Base-by-base conservation (phyloP, 2,113 vertebrate genomes). In the Hyaena hyaena region DNA sequence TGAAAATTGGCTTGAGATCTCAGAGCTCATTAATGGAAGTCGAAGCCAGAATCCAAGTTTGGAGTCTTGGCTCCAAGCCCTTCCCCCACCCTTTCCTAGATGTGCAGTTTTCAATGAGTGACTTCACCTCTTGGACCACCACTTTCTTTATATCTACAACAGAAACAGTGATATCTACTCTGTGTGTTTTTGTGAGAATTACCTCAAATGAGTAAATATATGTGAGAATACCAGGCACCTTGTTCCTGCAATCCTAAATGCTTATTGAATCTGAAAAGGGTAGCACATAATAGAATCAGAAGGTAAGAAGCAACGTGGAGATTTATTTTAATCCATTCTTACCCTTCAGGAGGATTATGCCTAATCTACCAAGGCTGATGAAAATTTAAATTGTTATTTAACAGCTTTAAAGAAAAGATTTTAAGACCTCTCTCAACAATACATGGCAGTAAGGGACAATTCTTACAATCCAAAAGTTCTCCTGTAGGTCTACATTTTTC, bases 251-350 rank as follows among this genome's bases (percentile, higher is more conserved):
- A 90, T 65, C 69, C 86, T 82, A 93, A 82, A 71, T 77, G 15
- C 79, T 83, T 61, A 12, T 2, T 79, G 79, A 76, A 15, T 88
- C 33, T 73, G 39, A 89, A 97, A 96, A 66, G 61, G 9, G 21
- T 31, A 33, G 6, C 12, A 84, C 31, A 21, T 79, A 96, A 93
- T 28, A 84, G 26, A 93, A 65, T 58, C 8, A 85, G 66, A 90
- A 80, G 68, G 24, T 39, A 73, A 90, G 33, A 73, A 69, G 31
- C n/a, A 86, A 79, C 19, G 31, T 85, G 82, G 69, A 95, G 58
- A 90, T 92, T 93, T 92, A 90, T 92, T 71, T 97, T 80, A 90
- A 89, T 77, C 90, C 58, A 55, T 90, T 77, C 86, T 80, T 93
- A 53, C 11, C 21, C 66, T 50, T 93, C 31, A 90, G 19, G 16